phyloP scores from a whole-genome alignment of 2,797 vertebrate species.

The Cynopterus sphinx region DNA sequence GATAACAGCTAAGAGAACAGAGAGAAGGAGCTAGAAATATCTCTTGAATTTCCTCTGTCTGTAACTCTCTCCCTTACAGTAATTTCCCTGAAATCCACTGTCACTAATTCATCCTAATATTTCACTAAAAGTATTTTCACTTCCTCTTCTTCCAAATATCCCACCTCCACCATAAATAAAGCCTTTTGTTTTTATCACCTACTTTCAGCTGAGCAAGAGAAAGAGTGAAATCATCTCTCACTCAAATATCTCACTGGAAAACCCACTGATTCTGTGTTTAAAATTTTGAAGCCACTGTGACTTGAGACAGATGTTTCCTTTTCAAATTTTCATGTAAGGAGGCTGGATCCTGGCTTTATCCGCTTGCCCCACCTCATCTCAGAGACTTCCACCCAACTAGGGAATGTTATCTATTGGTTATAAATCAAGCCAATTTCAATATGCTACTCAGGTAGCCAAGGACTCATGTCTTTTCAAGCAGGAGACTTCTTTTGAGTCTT shows the following conservation, averaged over 20 bases:
- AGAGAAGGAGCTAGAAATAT: not conserved
- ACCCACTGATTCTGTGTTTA: not conserved
- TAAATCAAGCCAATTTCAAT: not conserved
- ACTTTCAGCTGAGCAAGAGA: not conserved
- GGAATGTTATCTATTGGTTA: not conserved
- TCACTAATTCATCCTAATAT: not conserved
- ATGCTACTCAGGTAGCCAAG: not conserved
- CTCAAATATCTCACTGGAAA: constrained; percentile 32
- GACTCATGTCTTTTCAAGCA: not conserved
- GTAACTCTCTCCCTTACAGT: not conserved
- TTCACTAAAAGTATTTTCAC: not conserved
- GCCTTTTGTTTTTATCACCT: constrained; percentile 10
- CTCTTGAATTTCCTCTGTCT: not conserved
- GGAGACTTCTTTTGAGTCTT: not conserved
- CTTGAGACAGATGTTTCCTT: constrained; percentile 32
- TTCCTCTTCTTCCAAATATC: constrained; percentile 20
- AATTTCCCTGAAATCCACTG: not conserved
- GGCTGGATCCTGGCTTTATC: not conserved
- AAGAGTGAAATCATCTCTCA: constrained; percentile 38
- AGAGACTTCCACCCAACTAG: not conserved
- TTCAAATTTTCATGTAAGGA: not conserved
- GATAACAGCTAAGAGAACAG: not conserved
- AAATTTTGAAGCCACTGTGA: constrained; percentile 23
- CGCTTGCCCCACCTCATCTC: not conserved
- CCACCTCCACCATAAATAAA: constrained; percentile 41